Evolutionary conservation across 2,888 invertebrate genomes (phyloP).

Genomic region (Boloria selene): DNA sequence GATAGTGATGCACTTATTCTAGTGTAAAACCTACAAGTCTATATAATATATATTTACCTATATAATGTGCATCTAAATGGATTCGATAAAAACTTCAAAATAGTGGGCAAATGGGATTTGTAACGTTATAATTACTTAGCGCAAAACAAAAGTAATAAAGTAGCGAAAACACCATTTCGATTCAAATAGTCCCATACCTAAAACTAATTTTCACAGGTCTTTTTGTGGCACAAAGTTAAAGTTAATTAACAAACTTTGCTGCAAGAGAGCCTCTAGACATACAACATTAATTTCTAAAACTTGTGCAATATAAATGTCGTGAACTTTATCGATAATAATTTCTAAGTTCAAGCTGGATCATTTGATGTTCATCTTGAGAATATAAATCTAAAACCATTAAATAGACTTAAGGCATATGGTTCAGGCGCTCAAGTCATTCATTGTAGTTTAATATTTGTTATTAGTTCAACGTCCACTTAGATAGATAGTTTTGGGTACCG

Average conservation of each 20-base stretch:
- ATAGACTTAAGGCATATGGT: constrained; percentile 15
- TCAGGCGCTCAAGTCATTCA: constrained; percentile 12
- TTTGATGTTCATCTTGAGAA: constrained; percentile 20
- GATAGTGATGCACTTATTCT: too few species aligned
- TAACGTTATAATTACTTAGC: too few species aligned
- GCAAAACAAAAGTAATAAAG: background rate
- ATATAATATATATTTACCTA: too few species aligned
- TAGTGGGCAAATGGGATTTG: too few species aligned
- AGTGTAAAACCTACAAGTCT: too few species aligned
- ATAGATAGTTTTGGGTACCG: constrained; percentile 10
- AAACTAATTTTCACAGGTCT: constrained; percentile 7
- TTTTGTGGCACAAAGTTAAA: constrained; percentile 11
- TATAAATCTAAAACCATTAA: constrained; percentile 18
- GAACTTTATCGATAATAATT: constrained; percentile 33
- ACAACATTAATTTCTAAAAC: constrained; percentile 30
- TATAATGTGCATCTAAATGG: too few species aligned
- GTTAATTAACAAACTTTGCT: constrained; percentile 27
- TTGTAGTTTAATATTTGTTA: constrained; percentile 21
- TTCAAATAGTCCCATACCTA: constrained; percentile 5
- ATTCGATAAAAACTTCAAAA: too few species aligned
- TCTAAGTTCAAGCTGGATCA: constrained; percentile 20
- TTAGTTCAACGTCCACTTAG: constrained; percentile 6
- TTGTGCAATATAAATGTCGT: constrained; percentile 29
- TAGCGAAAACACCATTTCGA: background rate
- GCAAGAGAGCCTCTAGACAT: constrained; percentile 18